Evolutionary conservation across 2,797 vertebrate species (phyloP), one percentile per base, ranked within the genome.

Genomic region (Simalia tracyae): DNA sequence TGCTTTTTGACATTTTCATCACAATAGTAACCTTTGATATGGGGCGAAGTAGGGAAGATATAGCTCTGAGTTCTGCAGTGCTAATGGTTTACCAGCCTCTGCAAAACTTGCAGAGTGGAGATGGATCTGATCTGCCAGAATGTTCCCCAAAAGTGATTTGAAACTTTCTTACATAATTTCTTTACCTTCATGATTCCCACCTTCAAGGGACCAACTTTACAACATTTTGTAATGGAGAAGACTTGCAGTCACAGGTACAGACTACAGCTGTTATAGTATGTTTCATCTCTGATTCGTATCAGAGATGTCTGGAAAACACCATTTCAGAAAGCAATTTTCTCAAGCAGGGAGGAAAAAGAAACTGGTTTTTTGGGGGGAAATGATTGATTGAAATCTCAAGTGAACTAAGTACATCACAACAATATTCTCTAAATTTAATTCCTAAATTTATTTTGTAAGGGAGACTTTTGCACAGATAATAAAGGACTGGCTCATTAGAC

Each of bases 401-500:
- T 92, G 59, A 54, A 1, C 8, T 85, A 89, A 2, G 42, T 85
- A 54, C 8, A 91, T 42, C 87, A 31, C 63, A 89, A 24, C n/a
- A 91, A 88, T 95, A 86, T 92, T 95, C 94, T 81, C 76, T 46
- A 81, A 92, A 84, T 22, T 42, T 60, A 61, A 86, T 63, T 91
- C 76, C 76, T 60, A 88, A 59, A 91, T 89, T 64, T 81, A 2
- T 88, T 95, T 91, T 92, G 36, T 60, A 46, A 88, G 19, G 12
- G 42, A 19, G 15, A 31, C 28, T 85, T 94, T 89, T 84, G 91
- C 91, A 90, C 94, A 89, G 26, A 1, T 93, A 93, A 94, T 91
- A 28, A 96, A 89, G 72, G 24, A 93, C 81, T 87, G 92, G 91
- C 93, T 96, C 81, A 94, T 94, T 94, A 95, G 95, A 92, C 92